Evolutionary conservation across 2,797 vertebrate species (phyloP), one percentile per base, ranked within the genome.

Genomic region (Petrocephalus sullivani): DNA sequence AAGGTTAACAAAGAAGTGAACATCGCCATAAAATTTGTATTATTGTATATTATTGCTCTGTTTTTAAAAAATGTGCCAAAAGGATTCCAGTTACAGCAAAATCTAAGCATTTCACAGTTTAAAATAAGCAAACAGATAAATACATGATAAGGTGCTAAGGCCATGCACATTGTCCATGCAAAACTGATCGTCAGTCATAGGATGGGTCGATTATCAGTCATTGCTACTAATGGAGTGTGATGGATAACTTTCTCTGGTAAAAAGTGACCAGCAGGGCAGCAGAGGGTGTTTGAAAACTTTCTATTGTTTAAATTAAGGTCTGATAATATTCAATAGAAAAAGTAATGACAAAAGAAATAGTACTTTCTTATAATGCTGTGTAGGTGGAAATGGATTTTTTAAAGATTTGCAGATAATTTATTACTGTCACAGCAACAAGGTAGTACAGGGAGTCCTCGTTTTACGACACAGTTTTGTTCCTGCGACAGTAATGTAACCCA

Each of bases 301-400:
- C 75, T 81, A n/a, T 81, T 49, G 75, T 81, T 28, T 81, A 46
- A 81, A 19, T 81, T 37, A 81, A 81, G 67, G 67, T 71, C 41
- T 81, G 75, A 81, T 81, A 81, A 81, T n/a, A 81, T 81, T 81
- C 41, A 81, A 49, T 78, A n/a, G 0, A 10, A 46, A 81, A 57
- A 16, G n/a, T 19, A 49, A 81, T 49, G 75, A 81, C 14, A 46
- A 81, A n/a, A 49, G 37, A 49, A 49, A 81, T 49, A 49, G 37
- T 10, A 81, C 19, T 81, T 78, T 46, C 16, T 46, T 78, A 46
- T 41, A 46, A 78, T 81, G 41, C 75, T 81, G 41, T 28, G 46
- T 19, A 81, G 37, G 41, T 41, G 46, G 75, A 81, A 81, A 49
- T 81, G 19, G 75, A 71, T 71, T 71, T 71, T 0, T 33, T 49